Conservation (phyloP, 1,140 invertebrate species). For the Drosophila sp. region DNA sequence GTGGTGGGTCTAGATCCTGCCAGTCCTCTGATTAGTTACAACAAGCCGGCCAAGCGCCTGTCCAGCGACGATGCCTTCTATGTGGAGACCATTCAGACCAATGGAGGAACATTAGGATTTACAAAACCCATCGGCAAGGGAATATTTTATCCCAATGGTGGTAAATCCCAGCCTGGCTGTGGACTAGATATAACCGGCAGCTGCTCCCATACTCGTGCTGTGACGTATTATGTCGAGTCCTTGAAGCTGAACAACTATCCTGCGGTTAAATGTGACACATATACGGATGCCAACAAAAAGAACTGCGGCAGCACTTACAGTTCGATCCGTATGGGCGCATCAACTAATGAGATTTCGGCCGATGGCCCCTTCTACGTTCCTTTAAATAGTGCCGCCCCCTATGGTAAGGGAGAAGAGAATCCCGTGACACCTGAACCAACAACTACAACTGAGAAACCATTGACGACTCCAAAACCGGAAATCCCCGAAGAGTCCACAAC, state of each 20-base stretch:
- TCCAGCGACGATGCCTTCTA: constrained; percentile 87
- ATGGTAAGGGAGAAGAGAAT: constrained; percentile 44
- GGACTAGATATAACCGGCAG: constrained; percentile 61
- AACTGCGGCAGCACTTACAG: constrained; percentile 61
- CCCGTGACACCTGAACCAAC: neutral
- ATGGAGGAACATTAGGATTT: constrained; percentile 84
- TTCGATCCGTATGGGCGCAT: constrained; percentile 53
- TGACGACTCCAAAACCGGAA: neutral
- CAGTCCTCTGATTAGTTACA: constrained; percentile 78
- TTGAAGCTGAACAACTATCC: constrained; percentile 53
- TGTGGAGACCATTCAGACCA: constrained; percentile 90
- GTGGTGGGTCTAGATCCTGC: constrained; percentile 85
- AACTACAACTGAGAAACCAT: neutral
- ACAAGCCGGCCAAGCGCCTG: constrained; percentile 84
- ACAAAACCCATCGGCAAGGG: constrained; percentile 57
- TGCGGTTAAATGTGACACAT: constrained; percentile 39
- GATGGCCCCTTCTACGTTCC: constrained; percentile 65
- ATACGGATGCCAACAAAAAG: constrained; percentile 52
- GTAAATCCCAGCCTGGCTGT: constrained; percentile 85
- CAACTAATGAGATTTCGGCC: constrained; percentile 37
- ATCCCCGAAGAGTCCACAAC: no score
- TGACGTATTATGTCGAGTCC: constrained; percentile 73
- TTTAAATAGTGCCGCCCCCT: constrained; percentile 49
- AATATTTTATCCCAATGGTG: constrained; percentile 63
- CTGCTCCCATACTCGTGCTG: constrained; percentile 80